Base-by-base conservation (phyloP, 2,113 vertebrate species). In the Cephalophus harveyi region DNA sequence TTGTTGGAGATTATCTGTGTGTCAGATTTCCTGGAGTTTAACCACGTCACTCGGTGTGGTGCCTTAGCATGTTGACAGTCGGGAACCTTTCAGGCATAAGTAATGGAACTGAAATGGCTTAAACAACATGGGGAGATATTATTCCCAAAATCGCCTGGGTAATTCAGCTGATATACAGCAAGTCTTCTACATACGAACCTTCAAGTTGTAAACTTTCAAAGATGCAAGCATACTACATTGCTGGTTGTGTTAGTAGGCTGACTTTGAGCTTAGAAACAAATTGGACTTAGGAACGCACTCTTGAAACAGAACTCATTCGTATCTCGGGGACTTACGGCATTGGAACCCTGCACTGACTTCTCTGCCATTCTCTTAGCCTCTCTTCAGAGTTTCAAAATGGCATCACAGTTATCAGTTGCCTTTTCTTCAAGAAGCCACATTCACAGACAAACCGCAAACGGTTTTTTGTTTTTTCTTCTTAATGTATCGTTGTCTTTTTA, bases 21-120 rank as follows among this genome's bases (percentile, higher is more conserved):
- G 25, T 87, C 91, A 21, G 0, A 50, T 78, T 40, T 82, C 84
- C 46, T 40, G 1, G 15, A 60, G 62, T n/a, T 82, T 33, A 57
- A 57, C 36, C 30, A 2, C 0, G 0, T 6, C 12, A 52, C 36
- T 60, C 21, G 2, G 0, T 52, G 11, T 55, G 19, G 50, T 79
- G 3, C 30, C 54, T 96, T 48, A 79, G 93, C 46, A 6, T 46
- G 43, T 74, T 55, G 76, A 59, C 36, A 74, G 9, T 91, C 21
- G 36, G 67, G 30, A 92, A 74, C 13, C 54, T 81, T 74, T 36
- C 30, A 46, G 52, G 28, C 27, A 19, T 43, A 82, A 87, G 52
- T 60, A 27, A 84, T 11, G 13, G n/a, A 86, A 52, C 7, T 57
- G 23, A 89, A 79, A 36, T 40, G 46, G 11, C 52, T 48, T 91